Conservation (phyloP, 2,888 invertebrate species). For the Miltochrista miniata region DNA sequence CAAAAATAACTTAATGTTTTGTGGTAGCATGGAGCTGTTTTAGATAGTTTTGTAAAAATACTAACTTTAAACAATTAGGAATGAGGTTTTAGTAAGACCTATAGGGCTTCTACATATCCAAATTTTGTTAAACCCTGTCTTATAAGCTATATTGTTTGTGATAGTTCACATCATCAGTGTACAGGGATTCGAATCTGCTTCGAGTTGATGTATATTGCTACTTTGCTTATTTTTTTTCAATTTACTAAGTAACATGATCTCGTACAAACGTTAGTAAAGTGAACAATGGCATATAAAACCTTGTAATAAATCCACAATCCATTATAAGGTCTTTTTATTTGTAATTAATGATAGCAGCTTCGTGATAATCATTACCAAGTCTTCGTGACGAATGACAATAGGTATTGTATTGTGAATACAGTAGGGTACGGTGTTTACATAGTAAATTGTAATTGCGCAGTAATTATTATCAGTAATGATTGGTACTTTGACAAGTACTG, state of each 20-base stretch:
- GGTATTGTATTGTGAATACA: conserved; percentile 30
- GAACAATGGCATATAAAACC: background rate
- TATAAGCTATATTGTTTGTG: too few species aligned
- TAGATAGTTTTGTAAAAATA: background rate
- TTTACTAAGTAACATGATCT: background rate
- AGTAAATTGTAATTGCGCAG: conserved; percentile 20
- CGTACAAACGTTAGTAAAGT: background rate
- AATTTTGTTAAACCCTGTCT: too few species aligned
- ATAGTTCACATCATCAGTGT: too few species aligned
- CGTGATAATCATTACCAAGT: conserved; percentile 17
- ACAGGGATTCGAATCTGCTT: too few species aligned
- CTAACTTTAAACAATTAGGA: too few species aligned
- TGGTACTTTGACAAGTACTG: background rate
- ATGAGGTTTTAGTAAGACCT: too few species aligned
- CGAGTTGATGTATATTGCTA: too few species aligned
- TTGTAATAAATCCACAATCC: background rate
- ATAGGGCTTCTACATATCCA: too few species aligned
- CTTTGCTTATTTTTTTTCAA: too few species aligned
- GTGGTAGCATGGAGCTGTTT: background rate
- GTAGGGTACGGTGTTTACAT: conserved; percentile 19
- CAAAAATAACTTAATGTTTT: too few species aligned
- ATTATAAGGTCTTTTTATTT: background rate
- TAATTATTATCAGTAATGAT: background rate
- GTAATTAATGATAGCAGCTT: conserved; percentile 6
- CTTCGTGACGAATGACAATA: conserved; percentile 29